These are phyloP conservation scores for Antrozous pallidus DNA, from an alignment of 2,797 vertebrate genomes.

Conservation along the genomic window DNA sequence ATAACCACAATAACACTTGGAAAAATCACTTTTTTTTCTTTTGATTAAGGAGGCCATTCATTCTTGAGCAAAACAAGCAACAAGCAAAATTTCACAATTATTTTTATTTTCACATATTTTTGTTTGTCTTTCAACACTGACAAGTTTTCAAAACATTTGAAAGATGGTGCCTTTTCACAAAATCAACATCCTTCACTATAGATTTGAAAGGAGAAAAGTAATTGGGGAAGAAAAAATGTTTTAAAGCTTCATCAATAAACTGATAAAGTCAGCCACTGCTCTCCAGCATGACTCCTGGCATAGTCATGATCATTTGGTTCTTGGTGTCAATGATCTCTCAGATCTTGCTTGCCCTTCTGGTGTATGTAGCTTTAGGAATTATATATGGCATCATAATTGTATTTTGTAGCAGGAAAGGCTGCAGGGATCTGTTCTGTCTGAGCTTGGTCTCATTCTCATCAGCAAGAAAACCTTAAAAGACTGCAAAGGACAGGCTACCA, in stretches of 20 bases:
- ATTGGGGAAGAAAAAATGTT: conserved; percentile 61
- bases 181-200: conserved; percentile 68
- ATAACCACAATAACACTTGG: not conserved
- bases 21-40: not conserved
- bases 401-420: conserved; percentile 74
- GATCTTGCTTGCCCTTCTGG: conserved; percentile 59
- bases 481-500: conserved; percentile 74
- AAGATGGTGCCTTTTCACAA: conserved; percentile 57
- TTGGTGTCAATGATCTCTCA: conserved; percentile 72
- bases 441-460: conserved; percentile 70
- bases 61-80: conserved; percentile 18
- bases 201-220: conserved; percentile 72
- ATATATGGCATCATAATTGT: conserved; percentile 71
- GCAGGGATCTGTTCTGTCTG: conserved; percentile 69
- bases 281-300: conserved; percentile 63
- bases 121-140: not conserved
- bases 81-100: not conserved
- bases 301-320: conserved; percentile 71
- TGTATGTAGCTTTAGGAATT: conserved; percentile 64
- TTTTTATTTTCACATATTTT: conserved; percentile 55
- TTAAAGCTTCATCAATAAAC: conserved; percentile 66
- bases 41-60: not conserved
- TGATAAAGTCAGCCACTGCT: conserved; percentile 66
- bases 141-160: conserved; percentile 63
- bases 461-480: conserved; percentile 71